These are phyloP conservation scores for Ecdyonurus torrentis DNA, from an alignment of 2,888 invertebrate species.

Conservation along the genomic window DNA sequence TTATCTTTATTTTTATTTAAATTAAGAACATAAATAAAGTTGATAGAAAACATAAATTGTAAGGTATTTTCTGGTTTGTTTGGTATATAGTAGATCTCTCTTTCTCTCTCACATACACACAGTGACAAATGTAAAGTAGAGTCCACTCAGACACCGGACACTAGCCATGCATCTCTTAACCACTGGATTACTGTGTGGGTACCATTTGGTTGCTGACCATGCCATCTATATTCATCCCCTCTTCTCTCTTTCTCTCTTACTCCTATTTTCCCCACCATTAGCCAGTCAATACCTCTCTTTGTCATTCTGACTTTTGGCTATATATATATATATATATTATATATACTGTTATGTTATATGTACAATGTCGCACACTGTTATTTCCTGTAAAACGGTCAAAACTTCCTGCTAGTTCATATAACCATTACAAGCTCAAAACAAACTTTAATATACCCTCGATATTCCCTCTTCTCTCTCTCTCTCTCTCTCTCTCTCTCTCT, in stretches of 20 bases:
- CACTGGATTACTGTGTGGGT: background rate
- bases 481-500: too few species aligned
- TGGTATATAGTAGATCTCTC: too few species aligned
- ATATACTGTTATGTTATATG: background rate
- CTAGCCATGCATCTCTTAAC: background rate
- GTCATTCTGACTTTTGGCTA: background rate
- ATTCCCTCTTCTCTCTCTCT: background rate
- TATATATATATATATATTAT: too few species aligned
- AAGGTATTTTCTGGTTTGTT: too few species aligned
- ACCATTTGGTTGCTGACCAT: background rate
- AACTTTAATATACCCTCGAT: background rate
- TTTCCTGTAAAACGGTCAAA: background rate
- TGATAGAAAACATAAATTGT: too few species aligned
- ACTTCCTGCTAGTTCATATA: background rate
- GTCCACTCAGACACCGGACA: background rate
- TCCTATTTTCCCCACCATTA: constrained; percentile 2
- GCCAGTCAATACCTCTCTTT: constrained; percentile 2
- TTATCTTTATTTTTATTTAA: too few species aligned
- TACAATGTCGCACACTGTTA: background rate
- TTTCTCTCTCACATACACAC: too few species aligned
- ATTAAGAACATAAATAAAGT: too few species aligned
- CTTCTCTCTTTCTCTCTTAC: background rate
- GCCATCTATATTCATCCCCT: background rate
- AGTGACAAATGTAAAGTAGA: background rate
- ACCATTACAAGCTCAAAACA: background rate